These are phyloP conservation scores for Drosophila nannoptera DNA, from an alignment of 1,140 invertebrate genomes.

Conservation along the genomic window DNA sequence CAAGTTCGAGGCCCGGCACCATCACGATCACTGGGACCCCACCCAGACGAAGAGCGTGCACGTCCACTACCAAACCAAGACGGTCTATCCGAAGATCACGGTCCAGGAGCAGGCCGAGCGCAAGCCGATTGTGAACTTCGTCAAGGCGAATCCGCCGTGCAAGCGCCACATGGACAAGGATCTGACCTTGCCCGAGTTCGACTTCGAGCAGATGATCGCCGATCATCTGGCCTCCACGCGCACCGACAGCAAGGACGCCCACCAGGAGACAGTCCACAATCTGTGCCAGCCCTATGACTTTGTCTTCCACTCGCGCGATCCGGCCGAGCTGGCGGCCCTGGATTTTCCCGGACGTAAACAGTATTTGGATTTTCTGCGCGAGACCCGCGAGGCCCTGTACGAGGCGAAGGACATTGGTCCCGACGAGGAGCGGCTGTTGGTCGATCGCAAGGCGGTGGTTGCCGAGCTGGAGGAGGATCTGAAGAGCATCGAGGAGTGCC, in stretches of 20 bases:
- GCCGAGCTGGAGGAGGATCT: slow-evolving; percentile 69
- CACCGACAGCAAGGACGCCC: slow-evolving; percentile 36
- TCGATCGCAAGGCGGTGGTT: slow-evolving; percentile 51
- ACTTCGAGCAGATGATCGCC: slow-evolving; percentile 56
- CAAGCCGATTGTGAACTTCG: slow-evolving; percentile 46
- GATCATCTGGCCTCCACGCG: slow-evolving; percentile 55
- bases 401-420: slow-evolving; percentile 60
- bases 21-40: slow-evolving; percentile 72
- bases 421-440: slow-evolving; percentile 53
- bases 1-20: slow-evolving; percentile 64
- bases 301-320: slow-evolving; percentile 59
- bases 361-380: slow-evolving; percentile 62
- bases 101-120: slow-evolving; percentile 31
- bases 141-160: slow-evolving; percentile 60
- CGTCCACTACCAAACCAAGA: slow-evolving; percentile 71
- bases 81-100: slow-evolving; percentile 51
- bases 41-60: slow-evolving; percentile 66
- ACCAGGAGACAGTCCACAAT: slow-evolving; percentile 35
- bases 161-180: slow-evolving; percentile 55
- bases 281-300: slow-evolving; percentile 58
- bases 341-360: slow-evolving; percentile 60
- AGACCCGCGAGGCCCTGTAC: slow-evolving; percentile 57
- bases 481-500: slow-evolving; percentile 69
- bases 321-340: slow-evolving; percentile 48
- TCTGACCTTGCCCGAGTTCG: slow-evolving; percentile 49